A percentile compares a stretch with the other conserved stretches of the same genome.
These are phyloP conservation scores for Leptatherina wallacei DNA, from an alignment of 2,797 vertebrate genomes.

Conservation along the genomic window DNA sequence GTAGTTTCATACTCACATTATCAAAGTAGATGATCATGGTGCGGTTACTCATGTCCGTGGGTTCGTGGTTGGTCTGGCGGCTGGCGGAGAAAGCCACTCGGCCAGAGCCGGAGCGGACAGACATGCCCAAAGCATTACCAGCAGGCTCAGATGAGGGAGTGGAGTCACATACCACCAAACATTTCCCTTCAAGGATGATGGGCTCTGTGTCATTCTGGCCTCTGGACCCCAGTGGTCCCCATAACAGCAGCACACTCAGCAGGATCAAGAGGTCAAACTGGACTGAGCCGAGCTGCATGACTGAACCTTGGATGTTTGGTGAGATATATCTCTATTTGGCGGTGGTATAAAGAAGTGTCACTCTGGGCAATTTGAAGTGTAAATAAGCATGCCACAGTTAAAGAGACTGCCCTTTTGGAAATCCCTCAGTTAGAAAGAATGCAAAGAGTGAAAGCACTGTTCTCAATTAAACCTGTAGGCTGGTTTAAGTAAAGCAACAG, in stretches of 20 bases:
- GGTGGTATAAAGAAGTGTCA: slow-evolving; percentile 30
- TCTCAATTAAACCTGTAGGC: neutral
- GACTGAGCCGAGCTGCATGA: slow-evolving; percentile 60
- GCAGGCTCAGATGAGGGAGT: slow-evolving; percentile 82
- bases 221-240: slow-evolving; percentile 59
- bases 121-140: slow-evolving; percentile 84
- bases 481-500: neutral
- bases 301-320: slow-evolving; percentile 20
- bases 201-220: slow-evolving; percentile 88
- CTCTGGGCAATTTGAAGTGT: slow-evolving; percentile 30
- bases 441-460: neutral
- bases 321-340: slow-evolving; percentile 22
- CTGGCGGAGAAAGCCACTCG: slow-evolving; percentile 86
- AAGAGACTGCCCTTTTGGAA: neutral
- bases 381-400: slow-evolving; percentile 48
- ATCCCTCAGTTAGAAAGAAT: neutral
- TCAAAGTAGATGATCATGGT: slow-evolving; percentile 89
- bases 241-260: slow-evolving; percentile 66
- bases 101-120: slow-evolving; percentile 82
- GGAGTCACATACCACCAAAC: slow-evolving; percentile 86
- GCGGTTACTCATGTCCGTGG: slow-evolving; percentile 87
- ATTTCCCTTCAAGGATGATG: slow-evolving; percentile 86
- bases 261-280: slow-evolving; percentile 55
- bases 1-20: slow-evolving; percentile 72
- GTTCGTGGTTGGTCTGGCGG: slow-evolving; percentile 87